These are phyloP conservation scores for Phataginus tetradactyla DNA, from an alignment of 2,797 vertebrate genomes.

Conservation along the genomic window DNA sequence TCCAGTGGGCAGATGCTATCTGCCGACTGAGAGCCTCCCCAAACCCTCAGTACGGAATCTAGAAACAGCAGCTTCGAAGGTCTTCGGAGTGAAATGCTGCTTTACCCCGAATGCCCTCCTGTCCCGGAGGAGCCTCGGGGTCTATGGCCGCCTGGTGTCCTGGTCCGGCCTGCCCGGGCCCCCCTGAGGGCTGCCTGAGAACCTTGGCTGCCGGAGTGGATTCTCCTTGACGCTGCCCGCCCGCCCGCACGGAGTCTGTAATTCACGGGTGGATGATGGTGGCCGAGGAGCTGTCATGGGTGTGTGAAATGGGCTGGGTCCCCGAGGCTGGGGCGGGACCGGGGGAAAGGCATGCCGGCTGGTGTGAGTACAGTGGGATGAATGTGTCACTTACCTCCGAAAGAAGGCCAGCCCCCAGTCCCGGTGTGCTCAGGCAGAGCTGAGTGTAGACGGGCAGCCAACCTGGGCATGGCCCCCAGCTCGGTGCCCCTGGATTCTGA, in stretches of 20 bases:
- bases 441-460: background rate
- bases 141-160: background rate
- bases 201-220: rapidly evolving
- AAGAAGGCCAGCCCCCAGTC: background rate
- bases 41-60: background rate
- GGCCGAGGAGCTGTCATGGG: background rate
- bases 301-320: background rate
- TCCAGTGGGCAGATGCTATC: background rate
- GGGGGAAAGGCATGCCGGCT: background rate
- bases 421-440: no score
- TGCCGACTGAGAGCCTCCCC: rapidly evolving
- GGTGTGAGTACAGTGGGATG: background rate
- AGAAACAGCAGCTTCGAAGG: background rate
- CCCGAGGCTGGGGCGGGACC: background rate
- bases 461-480: background rate
- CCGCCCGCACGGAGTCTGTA: background rate
- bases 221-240: background rate
- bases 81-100: background rate
- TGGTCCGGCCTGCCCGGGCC: rapidly evolving
- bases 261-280: rapidly evolving
- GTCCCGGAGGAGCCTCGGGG: rapidly evolving
- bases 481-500: background rate
- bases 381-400: background rate
- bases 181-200: background rate
- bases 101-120: rapidly evolving